phyloP scores from a whole-genome alignment of 2,888 invertebrate genomes.

The Craniophora ligustri region DNA sequence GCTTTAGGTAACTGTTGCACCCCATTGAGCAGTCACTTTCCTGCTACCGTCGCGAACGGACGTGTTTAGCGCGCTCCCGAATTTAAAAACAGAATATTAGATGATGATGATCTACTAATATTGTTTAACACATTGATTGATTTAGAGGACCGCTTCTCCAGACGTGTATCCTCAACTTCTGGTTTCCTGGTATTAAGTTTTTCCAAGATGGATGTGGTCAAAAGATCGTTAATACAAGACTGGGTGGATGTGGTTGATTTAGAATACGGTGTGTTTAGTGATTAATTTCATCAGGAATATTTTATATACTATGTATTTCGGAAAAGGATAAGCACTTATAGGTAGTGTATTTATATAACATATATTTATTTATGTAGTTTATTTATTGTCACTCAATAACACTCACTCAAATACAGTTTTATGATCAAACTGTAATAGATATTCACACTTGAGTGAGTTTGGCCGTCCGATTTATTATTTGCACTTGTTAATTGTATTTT shows the following conservation, averaged over 20 bases:
- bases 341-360: slow-evolving; percentile 25
- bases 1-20: slow-evolving; percentile 72
- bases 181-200: neutral
- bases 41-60: slow-evolving; percentile 59
- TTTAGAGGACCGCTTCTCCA: no score
- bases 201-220: slow-evolving; percentile 63
- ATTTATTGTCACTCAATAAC: no score
- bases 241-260: slow-evolving; percentile 63
- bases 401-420: no score
- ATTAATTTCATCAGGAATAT: slow-evolving; percentile 16
- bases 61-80: slow-evolving; percentile 51
- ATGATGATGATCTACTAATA: slow-evolving; percentile 27
- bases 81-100: slow-evolving; percentile 36
- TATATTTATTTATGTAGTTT: slow-evolving; percentile 6
- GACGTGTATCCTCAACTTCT: neutral
- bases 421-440: no score
- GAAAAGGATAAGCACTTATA: slow-evolving; percentile 22
- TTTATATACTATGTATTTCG: slow-evolving; percentile 12
- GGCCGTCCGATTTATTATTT: no score
- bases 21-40: slow-evolving; percentile 68
- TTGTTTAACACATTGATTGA: no score
- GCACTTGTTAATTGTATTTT: no score
- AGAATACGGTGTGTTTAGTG: slow-evolving; percentile 58
- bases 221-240: slow-evolving; percentile 56
- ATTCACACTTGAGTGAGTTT: no score